Evolutionary conservation across 2,797 vertebrate species (phyloP).

Genomic region (Gambusia yucatana): DNA sequence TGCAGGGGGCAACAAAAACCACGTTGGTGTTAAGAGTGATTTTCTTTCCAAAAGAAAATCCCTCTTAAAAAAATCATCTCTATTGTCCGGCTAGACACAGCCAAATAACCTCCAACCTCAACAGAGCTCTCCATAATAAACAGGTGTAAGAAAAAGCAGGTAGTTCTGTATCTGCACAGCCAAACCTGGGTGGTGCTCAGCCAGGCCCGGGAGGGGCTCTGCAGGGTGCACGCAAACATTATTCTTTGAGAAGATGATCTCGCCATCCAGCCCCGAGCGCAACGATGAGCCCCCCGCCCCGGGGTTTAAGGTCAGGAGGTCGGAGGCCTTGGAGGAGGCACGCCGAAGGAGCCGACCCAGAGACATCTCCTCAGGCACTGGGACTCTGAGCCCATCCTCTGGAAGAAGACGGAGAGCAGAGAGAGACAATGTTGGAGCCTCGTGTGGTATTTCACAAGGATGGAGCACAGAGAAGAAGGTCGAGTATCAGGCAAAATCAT

Average conservation of each 20-base stretch:
- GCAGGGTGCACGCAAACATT: constrained; percentile 96
- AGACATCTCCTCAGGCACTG: constrained; percentile 88
- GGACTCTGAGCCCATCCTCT: constrained; percentile 91
- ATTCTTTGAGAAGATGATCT: constrained; percentile 98
- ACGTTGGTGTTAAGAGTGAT: neutral
- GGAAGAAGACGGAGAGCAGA: constrained; percentile 11
- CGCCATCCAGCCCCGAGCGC: constrained; percentile 86
- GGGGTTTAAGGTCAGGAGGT: constrained; percentile 93
- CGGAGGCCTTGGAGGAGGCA: constrained; percentile 94
- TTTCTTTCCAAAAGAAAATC: too few relatives aligned
- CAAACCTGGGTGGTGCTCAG: constrained; percentile 96
- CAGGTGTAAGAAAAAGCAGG: neutral
- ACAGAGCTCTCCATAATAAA: neutral
- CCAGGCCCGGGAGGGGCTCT: constrained; percentile 88
- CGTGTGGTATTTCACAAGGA: neutral
- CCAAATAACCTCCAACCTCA: neutral
- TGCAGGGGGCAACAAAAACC: constrained; percentile 62
- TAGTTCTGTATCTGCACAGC: neutral
- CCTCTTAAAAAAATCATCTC: neutral
- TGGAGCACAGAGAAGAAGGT: neutral
- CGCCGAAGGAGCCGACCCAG: constrained; percentile 97
- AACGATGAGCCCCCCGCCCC: constrained; percentile 78
- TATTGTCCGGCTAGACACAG: neutral
- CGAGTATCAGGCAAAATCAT: neutral
- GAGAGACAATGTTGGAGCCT: neutral